Evolutionary conservation across 2,888 invertebrate species (phyloP), one percentile per base, ranked within the genome.

Genomic region (Leptogaster cylindrica): DNA sequence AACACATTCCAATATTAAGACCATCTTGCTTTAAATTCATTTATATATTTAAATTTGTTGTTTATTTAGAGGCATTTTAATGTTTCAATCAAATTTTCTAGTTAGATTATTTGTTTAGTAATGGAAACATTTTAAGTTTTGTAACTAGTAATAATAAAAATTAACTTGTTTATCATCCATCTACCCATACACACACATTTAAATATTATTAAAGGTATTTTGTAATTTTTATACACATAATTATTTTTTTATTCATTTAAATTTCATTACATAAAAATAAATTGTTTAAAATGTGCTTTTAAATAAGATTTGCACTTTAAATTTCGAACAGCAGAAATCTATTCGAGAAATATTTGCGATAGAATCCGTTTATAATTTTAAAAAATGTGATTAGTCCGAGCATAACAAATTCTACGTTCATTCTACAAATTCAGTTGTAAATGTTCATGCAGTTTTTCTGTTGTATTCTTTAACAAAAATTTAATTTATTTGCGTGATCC

Each of bases 1-100:
- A 74, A 73, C 73, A 72, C 73, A 74, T 74, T 73, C 74, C 73
- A 72, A 73, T 74, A 73, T 73, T 72, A 72, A 72, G 72, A 74
- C 72, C 70, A 44, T 61, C 70, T 70, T 70, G 55, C 66, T 69
- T 70, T 70, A 66, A 67, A 58, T 71, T 68, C 58, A 68, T 68
- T 68, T 69, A 69, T 52, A 65, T 71, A 68, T 69, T 68, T 64
- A 68, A 67, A 68, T 68, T 70, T 65, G 68, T 70, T 68, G 64
- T 55, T 67, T 66, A 66, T 70, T 64, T 63, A 23, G 14, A 20
- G 27, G 28, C 44, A 61, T 61, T 44, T 61, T 44, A 44, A 44
- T 44, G 27, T 61, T 39, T 61, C 41, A 44, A 68, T 69, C 72
- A 71, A 69, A 70, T 67, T 71, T 68, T 72, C 70, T 71, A 68